Percentiles rank a stretch among this genome's conserved stretches.
Evolutionary conservation across 2,888 invertebrate species (phyloP).

Genomic region (Stomorhina lunata): DNA sequence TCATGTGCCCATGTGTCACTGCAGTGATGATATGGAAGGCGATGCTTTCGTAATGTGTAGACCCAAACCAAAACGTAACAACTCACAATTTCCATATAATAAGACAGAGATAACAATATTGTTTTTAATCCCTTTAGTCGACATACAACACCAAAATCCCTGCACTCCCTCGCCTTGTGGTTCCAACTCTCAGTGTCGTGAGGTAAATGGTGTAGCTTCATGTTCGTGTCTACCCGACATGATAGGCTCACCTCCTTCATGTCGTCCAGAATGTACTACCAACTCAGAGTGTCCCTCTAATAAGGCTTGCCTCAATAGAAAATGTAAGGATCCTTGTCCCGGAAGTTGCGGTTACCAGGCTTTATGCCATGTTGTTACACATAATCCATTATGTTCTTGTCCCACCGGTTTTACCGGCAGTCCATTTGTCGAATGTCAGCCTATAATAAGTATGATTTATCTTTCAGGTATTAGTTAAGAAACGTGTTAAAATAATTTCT

Average conservation of each 20-base stretch:
- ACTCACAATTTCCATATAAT: background rate
- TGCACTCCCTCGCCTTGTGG: slow-evolving; percentile 87
- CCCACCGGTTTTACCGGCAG: slow-evolving; percentile 84
- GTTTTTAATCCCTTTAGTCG: slow-evolving; percentile 13
- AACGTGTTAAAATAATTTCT: background rate
- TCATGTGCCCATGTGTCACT: slow-evolving; percentile 85
- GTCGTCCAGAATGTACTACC: slow-evolving; percentile 86
- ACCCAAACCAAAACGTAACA: slow-evolving; percentile 68
- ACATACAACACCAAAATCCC: slow-evolving; percentile 80
- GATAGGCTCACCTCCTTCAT: slow-evolving; percentile 86
- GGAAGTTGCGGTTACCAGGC: slow-evolving; percentile 87
- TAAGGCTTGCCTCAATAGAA: slow-evolving; percentile 85
- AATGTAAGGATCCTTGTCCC: slow-evolving; percentile 87
- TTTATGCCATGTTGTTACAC: slow-evolving; percentile 85
- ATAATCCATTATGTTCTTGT: slow-evolving; percentile 87
- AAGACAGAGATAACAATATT: background rate
- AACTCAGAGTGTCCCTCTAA: slow-evolving; percentile 85
- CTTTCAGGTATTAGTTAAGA: background rate
- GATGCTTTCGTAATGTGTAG: slow-evolving; percentile 84
- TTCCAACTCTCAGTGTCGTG: slow-evolving; percentile 85
- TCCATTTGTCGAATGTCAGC: slow-evolving; percentile 83
- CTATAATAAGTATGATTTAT: slow-evolving; percentile 66
- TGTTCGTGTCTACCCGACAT: slow-evolving; percentile 84
- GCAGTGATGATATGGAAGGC: slow-evolving; percentile 82
- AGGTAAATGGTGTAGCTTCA: slow-evolving; percentile 82